phyloP scores from a whole-genome alignment of 2,797 vertebrate genomes.

The Erithacus rubecula region DNA sequence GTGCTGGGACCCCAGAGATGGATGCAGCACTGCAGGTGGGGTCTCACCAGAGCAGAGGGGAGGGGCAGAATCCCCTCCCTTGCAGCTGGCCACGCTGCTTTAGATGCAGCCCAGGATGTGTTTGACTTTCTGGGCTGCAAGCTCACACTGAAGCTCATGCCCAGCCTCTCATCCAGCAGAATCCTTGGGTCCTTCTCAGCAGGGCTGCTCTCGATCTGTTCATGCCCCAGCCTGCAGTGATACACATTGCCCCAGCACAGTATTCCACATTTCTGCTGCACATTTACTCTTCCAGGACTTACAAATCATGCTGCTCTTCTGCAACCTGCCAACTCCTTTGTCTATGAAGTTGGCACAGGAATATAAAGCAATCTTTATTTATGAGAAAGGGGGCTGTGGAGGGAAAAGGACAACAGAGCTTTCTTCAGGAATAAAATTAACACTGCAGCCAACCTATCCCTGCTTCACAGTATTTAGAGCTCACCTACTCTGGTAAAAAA shows the following conservation, averaged over 20 bases:
- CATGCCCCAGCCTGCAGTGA: not conserved
- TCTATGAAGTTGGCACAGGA: not conserved
- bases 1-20: not conserved
- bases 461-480: not conserved
- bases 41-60: not conserved
- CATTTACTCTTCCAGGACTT: not conserved
- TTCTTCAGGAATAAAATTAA: not conserved
- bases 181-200: not conserved
- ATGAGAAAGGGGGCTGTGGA: not conserved
- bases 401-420: not conserved
- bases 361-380: not conserved
- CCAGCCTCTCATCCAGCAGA: not conserved
- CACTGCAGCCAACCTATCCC: not conserved
- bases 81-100: fast-evolving
- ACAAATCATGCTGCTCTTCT: not conserved
- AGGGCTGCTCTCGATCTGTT: not conserved
- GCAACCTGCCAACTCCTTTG: not conserved
- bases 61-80: not conserved
- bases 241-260: not conserved
- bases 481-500: not conserved
- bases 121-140: not conserved
- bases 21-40: not conserved
- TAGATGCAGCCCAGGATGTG: not conserved
- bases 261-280: not conserved
- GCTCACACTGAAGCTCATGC: not conserved